These are phyloP conservation scores for Yponomeuta sedellus DNA, from an alignment of 2,888 invertebrate species.

Conservation along the genomic window DNA sequence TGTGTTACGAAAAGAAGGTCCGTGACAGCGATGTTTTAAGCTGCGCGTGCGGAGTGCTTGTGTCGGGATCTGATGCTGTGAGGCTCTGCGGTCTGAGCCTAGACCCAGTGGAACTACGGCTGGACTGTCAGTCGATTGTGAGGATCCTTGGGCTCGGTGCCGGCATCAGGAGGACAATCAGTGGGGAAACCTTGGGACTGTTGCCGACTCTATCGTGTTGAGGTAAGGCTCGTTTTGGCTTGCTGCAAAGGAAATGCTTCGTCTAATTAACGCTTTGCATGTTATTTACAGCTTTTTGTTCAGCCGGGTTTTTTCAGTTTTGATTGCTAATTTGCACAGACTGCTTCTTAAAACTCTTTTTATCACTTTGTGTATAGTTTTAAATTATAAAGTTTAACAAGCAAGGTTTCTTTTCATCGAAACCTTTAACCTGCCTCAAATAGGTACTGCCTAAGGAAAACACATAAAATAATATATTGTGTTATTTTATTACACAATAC, in stretches of 20 bases:
- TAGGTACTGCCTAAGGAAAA: too few species aligned
- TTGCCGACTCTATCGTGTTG: conserved; percentile 1
- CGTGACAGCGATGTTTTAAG: conserved; percentile 66
- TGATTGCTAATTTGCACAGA: background rate
- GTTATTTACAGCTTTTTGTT: background rate
- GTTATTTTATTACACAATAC: too few species aligned
- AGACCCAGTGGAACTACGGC: conserved; percentile 48
- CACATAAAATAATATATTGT: too few species aligned
- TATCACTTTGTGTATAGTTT: background rate
- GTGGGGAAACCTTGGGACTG: conserved; percentile 4
- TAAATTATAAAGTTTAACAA: background rate
- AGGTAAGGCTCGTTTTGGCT: background rate
- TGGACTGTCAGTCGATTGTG: conserved; percentile 32
- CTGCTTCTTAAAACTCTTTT: background rate
- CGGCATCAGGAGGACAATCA: conserved; percentile 27
- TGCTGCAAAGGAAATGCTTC: background rate
- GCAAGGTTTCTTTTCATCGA: background rate
- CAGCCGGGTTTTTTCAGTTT: background rate
- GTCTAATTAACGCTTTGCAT: background rate
- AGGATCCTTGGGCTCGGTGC: conserved; percentile 31
- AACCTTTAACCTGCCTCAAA: background rate
- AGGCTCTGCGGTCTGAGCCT: conserved; percentile 42
- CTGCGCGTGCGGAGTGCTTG: conserved; percentile 56
- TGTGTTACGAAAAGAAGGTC: conserved; percentile 67
- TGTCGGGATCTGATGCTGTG: conserved; percentile 60